Evolutionary conservation across 1,140 invertebrate genomes (phyloP).

Genomic region (Sitodiplosis mosellana): DNA sequence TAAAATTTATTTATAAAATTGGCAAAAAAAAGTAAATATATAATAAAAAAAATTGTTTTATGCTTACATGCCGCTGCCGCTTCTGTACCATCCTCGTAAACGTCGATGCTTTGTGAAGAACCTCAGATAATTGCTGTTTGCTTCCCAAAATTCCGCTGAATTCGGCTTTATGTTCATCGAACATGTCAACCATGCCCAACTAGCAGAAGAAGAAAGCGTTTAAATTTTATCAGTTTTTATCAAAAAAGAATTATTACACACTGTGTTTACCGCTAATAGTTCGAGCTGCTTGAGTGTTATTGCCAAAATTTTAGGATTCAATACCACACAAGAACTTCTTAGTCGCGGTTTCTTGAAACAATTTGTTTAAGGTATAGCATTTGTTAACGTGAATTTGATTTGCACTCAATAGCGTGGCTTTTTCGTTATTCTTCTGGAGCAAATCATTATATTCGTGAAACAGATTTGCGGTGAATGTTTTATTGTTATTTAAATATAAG

Average conservation of each 20-base stretch:
- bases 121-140: constrained; percentile 24
- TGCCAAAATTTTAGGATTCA: constrained; percentile 27
- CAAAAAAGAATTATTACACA: too few species aligned
- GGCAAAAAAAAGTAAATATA: too few species aligned
- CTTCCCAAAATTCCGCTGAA: constrained; percentile 26
- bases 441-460: too few species aligned
- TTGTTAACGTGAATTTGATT: too few species aligned
- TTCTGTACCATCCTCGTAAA: constrained; percentile 51
- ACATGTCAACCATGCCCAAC: constrained; percentile 28
- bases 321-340: constrained; percentile 15
- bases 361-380: too few species aligned
- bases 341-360: background rate
- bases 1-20: too few species aligned
- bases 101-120: constrained; percentile 47
- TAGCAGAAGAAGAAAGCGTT: constrained; percentile 13
- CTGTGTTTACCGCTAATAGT: constrained; percentile 28
- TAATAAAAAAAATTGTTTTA: constrained; percentile 22
- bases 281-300: constrained; percentile 17
- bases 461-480: too few species aligned
- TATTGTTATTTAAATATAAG: too few species aligned
- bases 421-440: too few species aligned
- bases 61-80: constrained; percentile 36
- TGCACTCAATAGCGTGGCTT: too few species aligned
- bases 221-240: background rate
- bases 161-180: constrained; percentile 25